A percentile compares a stretch with the other conserved stretches of the same genome.
These are phyloP conservation scores for Lutraria rhynchaena DNA, from an alignment of 1,140 invertebrate genomes.

Conservation along the genomic window DNA sequence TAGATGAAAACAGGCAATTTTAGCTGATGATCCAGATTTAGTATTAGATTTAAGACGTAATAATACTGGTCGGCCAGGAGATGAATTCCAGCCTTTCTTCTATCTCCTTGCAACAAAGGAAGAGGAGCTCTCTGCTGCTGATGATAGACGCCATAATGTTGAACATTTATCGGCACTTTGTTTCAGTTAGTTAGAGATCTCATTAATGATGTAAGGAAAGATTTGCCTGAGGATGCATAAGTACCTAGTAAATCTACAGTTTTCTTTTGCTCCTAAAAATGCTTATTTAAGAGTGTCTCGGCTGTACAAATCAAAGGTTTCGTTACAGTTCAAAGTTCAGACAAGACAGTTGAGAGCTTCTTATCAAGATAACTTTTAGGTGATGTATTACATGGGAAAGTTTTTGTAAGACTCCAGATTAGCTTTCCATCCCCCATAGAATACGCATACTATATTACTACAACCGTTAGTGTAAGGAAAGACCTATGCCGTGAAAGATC, in stretches of 20 bases:
- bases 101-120: slow-evolving; percentile 5
- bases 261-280: slow-evolving; percentile 57
- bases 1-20: slow-evolving; percentile 30
- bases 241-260: slow-evolving; percentile 54
- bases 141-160: slow-evolving; percentile 39
- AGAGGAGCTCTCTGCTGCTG: slow-evolving; percentile 34
- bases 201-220: not conserved
- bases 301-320: slow-evolving; percentile 34
- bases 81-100: slow-evolving; percentile 32
- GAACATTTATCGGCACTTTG: slow-evolving; percentile 29
- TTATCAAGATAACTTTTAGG: too few relatives aligned
- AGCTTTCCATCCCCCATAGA: too few relatives aligned
- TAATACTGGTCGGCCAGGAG: slow-evolving; percentile 35
- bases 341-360: slow-evolving; percentile 39
- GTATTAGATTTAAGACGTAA: slow-evolving; percentile 37
- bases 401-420: too few relatives aligned
- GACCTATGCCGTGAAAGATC: too few relatives aligned
- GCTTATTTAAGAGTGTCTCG: slow-evolving; percentile 36
- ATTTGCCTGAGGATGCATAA: slow-evolving; percentile 3
- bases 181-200: slow-evolving; percentile 45
- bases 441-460: too few relatives aligned
- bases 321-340: slow-evolving; percentile 54
- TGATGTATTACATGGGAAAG: too few relatives aligned
- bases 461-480: too few relatives aligned
- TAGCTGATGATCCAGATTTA: slow-evolving; percentile 44